Base-by-base conservation (phyloP, 1,140 invertebrate genomes). In the Drosophila persimilis region DNA sequence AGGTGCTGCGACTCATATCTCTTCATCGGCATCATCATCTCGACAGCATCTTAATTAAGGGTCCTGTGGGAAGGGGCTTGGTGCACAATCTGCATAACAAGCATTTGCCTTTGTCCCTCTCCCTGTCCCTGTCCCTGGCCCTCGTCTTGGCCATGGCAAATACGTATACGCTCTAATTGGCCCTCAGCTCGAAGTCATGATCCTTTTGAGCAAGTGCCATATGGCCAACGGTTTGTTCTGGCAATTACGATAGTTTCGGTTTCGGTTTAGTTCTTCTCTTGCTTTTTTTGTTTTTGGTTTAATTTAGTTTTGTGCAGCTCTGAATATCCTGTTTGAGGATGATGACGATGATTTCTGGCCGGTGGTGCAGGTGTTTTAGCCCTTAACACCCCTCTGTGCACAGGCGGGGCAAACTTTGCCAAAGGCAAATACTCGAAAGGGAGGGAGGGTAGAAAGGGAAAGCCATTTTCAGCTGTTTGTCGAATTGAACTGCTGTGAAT, bases 21-120 rank as follows among this genome's bases (percentile, higher is more conserved):
- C 24, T 44, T 45, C 66, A 20, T 57, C 64, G 52, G 29, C 66
- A 70, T 69, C 63, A 69, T 64, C 66, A 69, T 69, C 66, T 69
- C 66, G 81, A 85, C 81, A 85, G 81, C 73, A 88, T 85, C 83
- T 85, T 85, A 85, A 85, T 85, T 85, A 85, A 73, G 70, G 78
- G 73, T 72, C 73, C 76, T 74, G 73, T 61, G 66, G 69, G 76
- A 3, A 39, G 11, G 11, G 11, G 62, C 65, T 74, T 77, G 76
- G 72, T 60, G 59, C 44, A 61, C 71, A 66, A 75, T 78, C 80
- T 66, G 64, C 75, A 70, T 74, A 74, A 61, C 65, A 61, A 79
- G 47, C 76, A 59, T 56, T 66, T 76, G 35, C 26, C 35, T 35
- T 0, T 17, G 17, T 0, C 17, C 17, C 17, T 17, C 17, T 17